Conservation (phyloP, 2,888 invertebrate species). For the Fragum fragum region DNA sequence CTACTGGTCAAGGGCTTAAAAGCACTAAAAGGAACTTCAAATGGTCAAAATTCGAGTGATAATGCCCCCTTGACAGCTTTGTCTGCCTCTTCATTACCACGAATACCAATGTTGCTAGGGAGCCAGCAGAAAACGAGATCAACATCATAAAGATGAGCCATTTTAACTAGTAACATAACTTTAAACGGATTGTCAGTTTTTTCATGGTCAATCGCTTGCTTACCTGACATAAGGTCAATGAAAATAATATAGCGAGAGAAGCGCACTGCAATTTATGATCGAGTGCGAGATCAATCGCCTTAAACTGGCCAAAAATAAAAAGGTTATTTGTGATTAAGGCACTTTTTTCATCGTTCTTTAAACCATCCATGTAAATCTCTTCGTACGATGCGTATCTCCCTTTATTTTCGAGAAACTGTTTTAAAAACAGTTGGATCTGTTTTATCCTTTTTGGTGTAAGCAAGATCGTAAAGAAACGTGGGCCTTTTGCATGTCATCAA, state of each 20-base stretch:
- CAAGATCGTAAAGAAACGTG: too few relatives aligned
- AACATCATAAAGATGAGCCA: not conserved
- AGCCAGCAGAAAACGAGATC: constrained; percentile 37
- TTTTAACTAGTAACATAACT: constrained; percentile 17
- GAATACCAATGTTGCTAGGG: constrained; percentile 34
- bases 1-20: constrained; percentile 21
- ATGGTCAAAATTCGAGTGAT: not conserved
- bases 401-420: constrained; percentile 9
- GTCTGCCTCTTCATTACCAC: constrained; percentile 33
- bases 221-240: constrained; percentile 25
- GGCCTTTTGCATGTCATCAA: constrained; percentile 27
- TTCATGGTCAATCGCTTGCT: constrained; percentile 21
- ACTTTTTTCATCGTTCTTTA: constrained; percentile 28
- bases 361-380: constrained; percentile 44
- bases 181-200: constrained; percentile 10
- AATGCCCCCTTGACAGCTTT: constrained; percentile 8
- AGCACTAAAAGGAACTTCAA: constrained; percentile 18
- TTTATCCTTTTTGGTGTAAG: too few relatives aligned
- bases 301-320: constrained; percentile 40
- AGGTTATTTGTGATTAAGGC: constrained; percentile 26
- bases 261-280: not conserved
- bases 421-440: constrained; percentile 25
- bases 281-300: constrained; percentile 31
- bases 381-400: not conserved
- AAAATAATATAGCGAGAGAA: constrained; percentile 22